phyloP scores from a whole-genome alignment of 2,888 invertebrate genomes.

The Dicroscelio sp. region DNA sequence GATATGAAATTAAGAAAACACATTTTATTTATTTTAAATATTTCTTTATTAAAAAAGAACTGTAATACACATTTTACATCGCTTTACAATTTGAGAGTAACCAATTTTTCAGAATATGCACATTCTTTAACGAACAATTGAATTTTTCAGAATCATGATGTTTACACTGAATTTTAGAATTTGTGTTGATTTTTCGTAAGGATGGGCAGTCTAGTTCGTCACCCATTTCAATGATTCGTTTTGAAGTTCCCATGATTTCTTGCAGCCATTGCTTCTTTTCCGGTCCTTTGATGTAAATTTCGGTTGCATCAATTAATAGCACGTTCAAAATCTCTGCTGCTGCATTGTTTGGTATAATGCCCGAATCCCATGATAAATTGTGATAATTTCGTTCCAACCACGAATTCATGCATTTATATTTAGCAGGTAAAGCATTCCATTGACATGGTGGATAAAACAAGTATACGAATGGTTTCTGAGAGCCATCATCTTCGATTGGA shows the following conservation, averaged over 20 bases:
- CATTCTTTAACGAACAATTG: slow-evolving; percentile 41
- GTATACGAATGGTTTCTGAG: background rate
- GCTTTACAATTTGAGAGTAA: slow-evolving; percentile 33
- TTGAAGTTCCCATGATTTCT: slow-evolving; percentile 14
- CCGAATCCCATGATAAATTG: slow-evolving; percentile 38
- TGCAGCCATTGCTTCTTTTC: slow-evolving; percentile 47
- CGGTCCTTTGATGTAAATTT: slow-evolving; percentile 35
- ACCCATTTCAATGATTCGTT: slow-evolving; percentile 27
- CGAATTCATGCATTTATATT: slow-evolving; percentile 46
- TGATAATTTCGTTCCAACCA: slow-evolving; percentile 54
- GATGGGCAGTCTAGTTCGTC: slow-evolving; percentile 40
- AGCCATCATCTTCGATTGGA: background rate
- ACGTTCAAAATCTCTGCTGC: background rate
- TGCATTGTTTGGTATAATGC: slow-evolving; percentile 36
- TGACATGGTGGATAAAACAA: slow-evolving; percentile 40
- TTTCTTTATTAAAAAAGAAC: too few relatives aligned
- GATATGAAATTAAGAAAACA: too few relatives aligned
- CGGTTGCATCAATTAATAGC: slow-evolving; percentile 38
- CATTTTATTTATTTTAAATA: too few relatives aligned
- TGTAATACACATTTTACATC: slow-evolving; percentile 3
- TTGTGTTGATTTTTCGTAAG: slow-evolving; percentile 38
- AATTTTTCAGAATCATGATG: slow-evolving; percentile 23
- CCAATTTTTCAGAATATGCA: slow-evolving; percentile 11
- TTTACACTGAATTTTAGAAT: slow-evolving; percentile 7
- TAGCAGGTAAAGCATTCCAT: slow-evolving; percentile 31